A percentile compares a stretch with the other conserved stretches of the same genome.
Evolutionary conservation across 2,113 vertebrate genomes (phyloP).

Genomic region (Speoplatyrhinus poulsoni): DNA sequence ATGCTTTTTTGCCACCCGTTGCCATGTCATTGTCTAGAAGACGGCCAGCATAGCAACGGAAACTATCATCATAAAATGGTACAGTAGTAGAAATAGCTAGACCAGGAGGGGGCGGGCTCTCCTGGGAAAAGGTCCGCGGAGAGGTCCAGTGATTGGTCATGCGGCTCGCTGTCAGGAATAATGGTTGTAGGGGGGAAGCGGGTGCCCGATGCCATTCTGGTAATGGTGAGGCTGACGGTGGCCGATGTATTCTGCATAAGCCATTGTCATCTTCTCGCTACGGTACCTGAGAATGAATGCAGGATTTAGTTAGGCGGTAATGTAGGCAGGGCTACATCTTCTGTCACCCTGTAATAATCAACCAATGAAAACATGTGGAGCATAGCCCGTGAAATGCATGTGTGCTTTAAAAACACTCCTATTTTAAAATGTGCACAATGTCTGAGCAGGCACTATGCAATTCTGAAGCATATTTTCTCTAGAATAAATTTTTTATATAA

Average conservation of each 20-base stretch:
- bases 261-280: conserved; percentile 99
- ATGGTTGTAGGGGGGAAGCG: conserved; percentile 99
- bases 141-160: conserved; percentile 99
- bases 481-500: no score
- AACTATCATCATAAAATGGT: conserved; percentile 99
- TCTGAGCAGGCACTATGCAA: no score
- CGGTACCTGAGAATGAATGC: conserved; percentile 84
- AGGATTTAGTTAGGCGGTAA: no score
- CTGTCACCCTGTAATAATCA: no score
- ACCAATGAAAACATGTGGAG: no score
- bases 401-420: no score
- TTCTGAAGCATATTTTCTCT: no score
- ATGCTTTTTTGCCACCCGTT: conserved; percentile 89
- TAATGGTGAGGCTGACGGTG: conserved; percentile 99
- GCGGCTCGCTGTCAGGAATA: conserved; percentile 99
- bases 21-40: conserved; percentile 83
- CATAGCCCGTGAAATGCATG: no score
- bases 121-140: conserved; percentile 98
- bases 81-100: conserved; percentile 99
- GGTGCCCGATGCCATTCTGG: conserved; percentile 98
- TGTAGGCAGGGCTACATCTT: no score
- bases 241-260: conserved; percentile 98
- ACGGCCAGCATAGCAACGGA: conserved; percentile 92
- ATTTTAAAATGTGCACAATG: no score
- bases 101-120: conserved; percentile 98